A percentile compares a stretch with the other conserved stretches of the same genome.
Conservation (phyloP, 2,113 vertebrate species). For the Hipposideros armiger region DNA sequence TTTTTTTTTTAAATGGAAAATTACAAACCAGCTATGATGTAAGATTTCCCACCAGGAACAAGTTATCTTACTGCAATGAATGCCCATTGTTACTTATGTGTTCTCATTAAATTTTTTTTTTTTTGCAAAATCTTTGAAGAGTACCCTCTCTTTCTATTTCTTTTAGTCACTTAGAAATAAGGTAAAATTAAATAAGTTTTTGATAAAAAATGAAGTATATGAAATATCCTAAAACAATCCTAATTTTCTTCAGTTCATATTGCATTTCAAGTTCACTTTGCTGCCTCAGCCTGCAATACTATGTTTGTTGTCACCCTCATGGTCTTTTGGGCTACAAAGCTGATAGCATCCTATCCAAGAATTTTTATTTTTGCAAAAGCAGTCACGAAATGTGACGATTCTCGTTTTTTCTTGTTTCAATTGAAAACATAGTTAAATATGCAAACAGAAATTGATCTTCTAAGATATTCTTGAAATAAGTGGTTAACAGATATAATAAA, state of each 20-base stretch:
- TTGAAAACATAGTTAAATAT: neutral
- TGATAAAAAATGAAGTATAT: neutral
- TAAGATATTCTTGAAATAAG: constrained; percentile 24
- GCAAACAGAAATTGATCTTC: neutral
- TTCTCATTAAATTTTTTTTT: neutral
- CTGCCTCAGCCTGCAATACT: too few species aligned
- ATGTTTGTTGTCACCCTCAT: neutral
- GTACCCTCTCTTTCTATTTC: neutral
- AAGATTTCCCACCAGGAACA: neutral
- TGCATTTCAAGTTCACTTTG: neutral
- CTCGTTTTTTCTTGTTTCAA: neutral
- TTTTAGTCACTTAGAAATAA: neutral
- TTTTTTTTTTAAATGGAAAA: neutral
- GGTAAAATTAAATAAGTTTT: neutral
- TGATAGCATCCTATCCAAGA: neutral
- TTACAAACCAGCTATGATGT: constrained; percentile 8
- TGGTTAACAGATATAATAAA: constrained; percentile 14
- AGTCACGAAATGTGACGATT: neutral
- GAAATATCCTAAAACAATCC: neutral
- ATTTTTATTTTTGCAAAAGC: neutral
- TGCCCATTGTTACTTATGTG: neutral
- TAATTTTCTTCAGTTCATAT: neutral
- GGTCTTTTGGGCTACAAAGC: neutral
- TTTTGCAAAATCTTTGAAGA: neutral
- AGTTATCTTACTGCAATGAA: neutral